A percentile compares a stretch with the other conserved stretches of the same genome.
phyloP scores from a whole-genome alignment of 2,113 vertebrate species.

The Corythoichthys haematopterus region DNA sequence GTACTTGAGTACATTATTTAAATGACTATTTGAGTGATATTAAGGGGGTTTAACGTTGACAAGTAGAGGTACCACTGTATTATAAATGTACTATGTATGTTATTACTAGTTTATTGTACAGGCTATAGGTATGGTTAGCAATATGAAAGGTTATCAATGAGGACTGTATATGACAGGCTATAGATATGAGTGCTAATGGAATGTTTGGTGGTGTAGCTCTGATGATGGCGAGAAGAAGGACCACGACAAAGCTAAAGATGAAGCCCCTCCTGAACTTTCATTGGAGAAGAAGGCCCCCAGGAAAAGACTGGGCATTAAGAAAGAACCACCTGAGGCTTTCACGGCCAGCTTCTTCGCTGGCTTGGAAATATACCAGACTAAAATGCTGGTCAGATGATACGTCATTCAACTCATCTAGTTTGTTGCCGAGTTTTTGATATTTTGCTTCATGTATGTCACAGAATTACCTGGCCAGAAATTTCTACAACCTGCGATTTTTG shows the following conservation, averaged over 20 bases:
- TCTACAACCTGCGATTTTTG: slow-evolving; percentile 95
- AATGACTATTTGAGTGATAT: no score
- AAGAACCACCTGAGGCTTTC: slow-evolving; percentile 83
- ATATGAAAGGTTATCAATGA: no score
- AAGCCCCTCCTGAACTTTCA: slow-evolving; percentile 61
- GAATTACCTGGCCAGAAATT: slow-evolving; percentile 96
- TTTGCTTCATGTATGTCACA: slow-evolving; percentile 50
- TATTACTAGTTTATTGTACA: no score
- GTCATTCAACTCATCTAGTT: neutral
- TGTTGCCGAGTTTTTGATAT: neutral
- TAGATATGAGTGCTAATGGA: neutral
- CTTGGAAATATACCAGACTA: slow-evolving; percentile 92
- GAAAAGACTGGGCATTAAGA: slow-evolving; percentile 77
- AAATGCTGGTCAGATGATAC: slow-evolving; percentile 79
- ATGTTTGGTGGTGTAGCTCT: slow-evolving; percentile 62
- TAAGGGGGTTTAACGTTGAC: no score
- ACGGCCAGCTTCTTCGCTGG: slow-evolving; percentile 91
- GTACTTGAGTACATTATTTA: no score
- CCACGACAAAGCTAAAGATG: slow-evolving; percentile 79
- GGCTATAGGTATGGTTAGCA: no score
- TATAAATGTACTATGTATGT: no score
- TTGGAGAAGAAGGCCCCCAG: slow-evolving; percentile 76
- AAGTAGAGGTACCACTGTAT: no score
- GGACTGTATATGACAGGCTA: no score
- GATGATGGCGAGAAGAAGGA: slow-evolving; percentile 93